Conservation (phyloP, 1,140 invertebrate genomes). For the Oreohelix idahoensis region DNA sequence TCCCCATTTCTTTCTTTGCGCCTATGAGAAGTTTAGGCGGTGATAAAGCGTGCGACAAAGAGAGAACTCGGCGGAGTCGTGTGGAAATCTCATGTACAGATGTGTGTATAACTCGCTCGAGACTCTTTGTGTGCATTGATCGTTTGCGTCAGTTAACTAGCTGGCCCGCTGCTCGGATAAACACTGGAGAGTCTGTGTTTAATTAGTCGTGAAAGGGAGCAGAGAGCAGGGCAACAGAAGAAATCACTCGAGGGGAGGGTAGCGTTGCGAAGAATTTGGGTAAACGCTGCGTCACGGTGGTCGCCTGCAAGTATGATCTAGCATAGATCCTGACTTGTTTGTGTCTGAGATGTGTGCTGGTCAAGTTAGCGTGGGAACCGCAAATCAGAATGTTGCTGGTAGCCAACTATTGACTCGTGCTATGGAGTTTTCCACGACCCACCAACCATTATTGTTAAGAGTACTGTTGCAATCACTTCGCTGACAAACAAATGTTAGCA, state of each 20-base stretch:
- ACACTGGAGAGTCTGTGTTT: not conserved
- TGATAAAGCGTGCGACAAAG: not conserved
- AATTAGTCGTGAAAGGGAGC: not conserved
- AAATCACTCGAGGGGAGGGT: not conserved
- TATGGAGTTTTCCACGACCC: too few species aligned
- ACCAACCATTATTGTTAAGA: too few species aligned
- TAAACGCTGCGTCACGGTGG: not conserved
- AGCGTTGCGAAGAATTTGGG: not conserved
- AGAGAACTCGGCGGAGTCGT: not conserved
- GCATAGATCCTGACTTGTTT: too few species aligned
- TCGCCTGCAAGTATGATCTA: not conserved
- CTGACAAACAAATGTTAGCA: too few species aligned
- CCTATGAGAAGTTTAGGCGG: not conserved
- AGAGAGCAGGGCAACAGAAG: not conserved
- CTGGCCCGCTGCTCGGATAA: not conserved
- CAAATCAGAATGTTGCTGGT: too few species aligned
- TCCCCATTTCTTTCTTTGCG: not conserved
- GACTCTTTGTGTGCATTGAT: constrained; percentile 1
- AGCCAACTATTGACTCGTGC: too few species aligned
- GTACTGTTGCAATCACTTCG: too few species aligned
- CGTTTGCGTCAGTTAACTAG: not conserved
- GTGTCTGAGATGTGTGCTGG: too few species aligned
- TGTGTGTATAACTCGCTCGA: not conserved
- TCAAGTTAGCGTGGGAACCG: too few species aligned
- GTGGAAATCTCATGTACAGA: not conserved